Conservation (phyloP, 2,797 vertebrate species). For the Ispidina lecontei region DNA sequence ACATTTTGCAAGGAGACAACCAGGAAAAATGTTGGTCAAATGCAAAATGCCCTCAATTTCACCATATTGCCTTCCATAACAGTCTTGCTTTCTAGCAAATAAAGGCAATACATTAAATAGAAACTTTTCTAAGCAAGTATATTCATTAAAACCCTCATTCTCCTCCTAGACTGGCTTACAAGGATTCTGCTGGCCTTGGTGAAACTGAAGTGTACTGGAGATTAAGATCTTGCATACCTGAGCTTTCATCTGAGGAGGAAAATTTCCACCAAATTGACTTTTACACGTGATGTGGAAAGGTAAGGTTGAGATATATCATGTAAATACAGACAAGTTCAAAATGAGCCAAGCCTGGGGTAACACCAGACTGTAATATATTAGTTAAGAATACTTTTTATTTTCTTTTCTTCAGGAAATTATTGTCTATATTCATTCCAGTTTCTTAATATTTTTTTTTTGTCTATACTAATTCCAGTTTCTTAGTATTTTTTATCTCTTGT, state of each 20-base stretch:
- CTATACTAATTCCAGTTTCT: neutral
- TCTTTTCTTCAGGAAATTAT: neutral
- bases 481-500: neutral
- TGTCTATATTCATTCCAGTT: neutral
- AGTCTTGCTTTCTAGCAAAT: neutral
- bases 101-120: fast-evolving
- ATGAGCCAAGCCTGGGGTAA: neutral
- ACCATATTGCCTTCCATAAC: neutral
- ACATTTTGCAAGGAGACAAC: neutral
- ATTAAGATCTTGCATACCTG: neutral
- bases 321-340: neutral
- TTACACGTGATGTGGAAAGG: neutral
- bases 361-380: neutral
- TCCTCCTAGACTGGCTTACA: neutral
- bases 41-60: neutral
- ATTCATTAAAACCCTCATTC: neutral
- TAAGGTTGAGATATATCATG: neutral
- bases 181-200: neutral
- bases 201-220: neutral
- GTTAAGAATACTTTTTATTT: neutral
- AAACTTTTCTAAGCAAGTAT: neutral
- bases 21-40: conserved; percentile 14
- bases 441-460: neutral
- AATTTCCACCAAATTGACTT: neutral
- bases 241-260: neutral